Conservation (phyloP, 2,113 vertebrate genomes). For the Elaphurus davidianus region DNA sequence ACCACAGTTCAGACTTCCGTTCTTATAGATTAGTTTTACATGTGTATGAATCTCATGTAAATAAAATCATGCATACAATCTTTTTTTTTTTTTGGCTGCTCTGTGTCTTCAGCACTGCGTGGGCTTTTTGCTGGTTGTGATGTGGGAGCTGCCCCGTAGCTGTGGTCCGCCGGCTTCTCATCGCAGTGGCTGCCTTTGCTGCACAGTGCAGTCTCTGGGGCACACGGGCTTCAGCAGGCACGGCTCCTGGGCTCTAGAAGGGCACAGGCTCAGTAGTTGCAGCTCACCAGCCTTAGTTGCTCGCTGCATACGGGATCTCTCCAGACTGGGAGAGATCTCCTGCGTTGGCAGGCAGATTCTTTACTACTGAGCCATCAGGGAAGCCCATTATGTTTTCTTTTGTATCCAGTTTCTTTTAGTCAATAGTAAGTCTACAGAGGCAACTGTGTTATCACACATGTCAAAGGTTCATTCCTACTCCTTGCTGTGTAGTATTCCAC, state of each 20-base stretch:
- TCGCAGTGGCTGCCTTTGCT: background rate
- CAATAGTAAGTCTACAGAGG: background rate
- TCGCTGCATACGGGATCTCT: background rate
- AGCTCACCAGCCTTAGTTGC: background rate
- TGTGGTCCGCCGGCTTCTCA: accelerated
- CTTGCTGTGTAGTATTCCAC: background rate
- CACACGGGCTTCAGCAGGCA: accelerated
- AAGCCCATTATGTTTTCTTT: background rate
- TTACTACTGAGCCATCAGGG: background rate
- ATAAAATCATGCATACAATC: accelerated
- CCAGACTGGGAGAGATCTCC: background rate
- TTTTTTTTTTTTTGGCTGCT: background rate
- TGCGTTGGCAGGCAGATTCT: background rate
- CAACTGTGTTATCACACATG: background rate
- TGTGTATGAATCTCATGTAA: background rate
- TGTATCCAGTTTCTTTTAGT: background rate
- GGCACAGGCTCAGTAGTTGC: background rate
- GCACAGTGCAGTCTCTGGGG: background rate
- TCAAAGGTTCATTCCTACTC: background rate
- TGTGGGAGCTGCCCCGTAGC: background rate
- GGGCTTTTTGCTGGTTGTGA: background rate
- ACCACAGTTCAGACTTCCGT: background rate
- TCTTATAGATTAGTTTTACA: background rate
- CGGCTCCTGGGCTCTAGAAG: background rate
- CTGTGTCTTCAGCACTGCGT: background rate